Percentiles rank a stretch among this genome's conserved stretches.
Conservation (phyloP, 2,888 invertebrate genomes). For the Pristionchus arcanus region DNA sequence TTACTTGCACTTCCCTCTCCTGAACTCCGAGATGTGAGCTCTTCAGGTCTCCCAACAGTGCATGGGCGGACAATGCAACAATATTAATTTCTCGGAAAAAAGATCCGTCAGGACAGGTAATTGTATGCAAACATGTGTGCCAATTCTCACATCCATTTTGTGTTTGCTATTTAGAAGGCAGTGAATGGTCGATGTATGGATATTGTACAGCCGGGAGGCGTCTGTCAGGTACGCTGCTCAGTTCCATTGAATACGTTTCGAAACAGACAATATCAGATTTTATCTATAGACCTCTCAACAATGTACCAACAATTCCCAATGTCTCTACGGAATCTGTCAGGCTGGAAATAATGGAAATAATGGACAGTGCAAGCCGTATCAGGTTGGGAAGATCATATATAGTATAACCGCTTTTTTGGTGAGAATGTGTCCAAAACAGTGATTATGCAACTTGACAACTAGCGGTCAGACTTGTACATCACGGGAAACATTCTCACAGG, state of each 20-base stretch:
- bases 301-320: neutral
- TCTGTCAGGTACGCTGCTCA: neutral
- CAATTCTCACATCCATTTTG: neutral
- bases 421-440: neutral
- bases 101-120: neutral
- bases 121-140: neutral
- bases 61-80: neutral
- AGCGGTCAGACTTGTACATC: too few species aligned
- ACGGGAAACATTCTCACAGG: neutral
- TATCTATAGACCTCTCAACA: slow-evolving; percentile 4
- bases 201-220: neutral
- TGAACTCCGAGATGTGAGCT: neutral
- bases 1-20: too few species aligned
- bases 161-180: neutral
- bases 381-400: neutral
- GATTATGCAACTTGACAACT: too few species aligned
- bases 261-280: neutral
- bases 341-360: neutral
- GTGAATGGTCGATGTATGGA: neutral
- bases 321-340: neutral
- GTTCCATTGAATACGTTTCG: too few species aligned
- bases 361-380: slow-evolving; percentile 41
- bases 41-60: neutral
- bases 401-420: too few species aligned
- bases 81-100: neutral